Base-by-base conservation (phyloP, 2,888 invertebrate genomes). In the Tipula unca region DNA sequence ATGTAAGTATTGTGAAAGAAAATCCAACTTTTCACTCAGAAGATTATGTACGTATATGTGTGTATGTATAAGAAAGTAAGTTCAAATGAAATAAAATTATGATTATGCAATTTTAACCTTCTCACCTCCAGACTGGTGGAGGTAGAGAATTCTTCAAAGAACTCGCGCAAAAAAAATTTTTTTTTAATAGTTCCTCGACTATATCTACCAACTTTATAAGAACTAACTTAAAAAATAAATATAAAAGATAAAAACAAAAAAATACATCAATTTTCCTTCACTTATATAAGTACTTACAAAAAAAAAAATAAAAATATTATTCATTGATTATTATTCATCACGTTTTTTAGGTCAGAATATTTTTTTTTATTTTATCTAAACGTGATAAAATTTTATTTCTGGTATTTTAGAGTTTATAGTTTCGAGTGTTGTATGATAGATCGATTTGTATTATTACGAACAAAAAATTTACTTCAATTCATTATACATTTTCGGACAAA, bases 331-430 rank as follows among this genome's bases (percentile, higher is more conserved):
- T 69, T 69, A 69, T 69, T 69, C 69, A 69, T 69, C 69, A 69
- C 69, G 69, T 69, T 69, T 69, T 69, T 69, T 69, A 69, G 69
- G 69, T 69, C 69, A 69, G 69, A 69, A 8, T 48, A n/a, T 48
- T 48, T 48, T 48, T 48, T 25, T 69, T 69, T 25, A 69, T 69
- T n/a, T 69, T 69, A 32, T 32, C 32, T 32, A 69, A 69, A 69
- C 69, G 69, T 69, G 69, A 69, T 69, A 69, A 69, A 69, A 69
- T 69, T 69, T 69, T 69, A 25, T 69, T 69, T 69, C 69, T 69
- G 69, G 69, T 69, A 69, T 69, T 69, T 25, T 3, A 25, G 10
- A 69, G 20, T 25, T 14, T n/a, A 10, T 25, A 25, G 25, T 69
- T 69, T 69, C 69, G 25, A 69, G 69, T 5, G 69, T 69, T 69